These are phyloP conservation scores for Bovichtus diacanthus DNA, from an alignment of 2,797 vertebrate genomes.

Conservation along the genomic window DNA sequence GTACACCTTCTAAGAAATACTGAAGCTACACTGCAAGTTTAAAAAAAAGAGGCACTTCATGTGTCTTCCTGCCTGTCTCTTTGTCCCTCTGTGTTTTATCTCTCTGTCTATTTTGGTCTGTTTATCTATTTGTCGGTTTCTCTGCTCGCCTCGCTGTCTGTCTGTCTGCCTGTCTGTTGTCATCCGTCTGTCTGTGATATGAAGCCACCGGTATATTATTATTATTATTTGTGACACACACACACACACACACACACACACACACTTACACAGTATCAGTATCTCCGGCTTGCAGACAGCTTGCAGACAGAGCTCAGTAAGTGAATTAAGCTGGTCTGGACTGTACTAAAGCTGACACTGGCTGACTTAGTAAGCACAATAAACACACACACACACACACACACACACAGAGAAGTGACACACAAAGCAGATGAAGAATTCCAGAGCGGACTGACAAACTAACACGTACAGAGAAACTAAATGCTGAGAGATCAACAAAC, in stretches of 20 bases:
- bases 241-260: conserved; percentile 34
- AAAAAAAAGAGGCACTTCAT: conserved; percentile 24
- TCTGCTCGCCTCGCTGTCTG: conserved; percentile 39
- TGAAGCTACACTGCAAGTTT: conserved; percentile 27
- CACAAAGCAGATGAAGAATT: conserved; percentile 27
- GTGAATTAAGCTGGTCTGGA: conserved; percentile 77
- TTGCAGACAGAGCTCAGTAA: conserved; percentile 74
- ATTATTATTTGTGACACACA: conserved; percentile 57
- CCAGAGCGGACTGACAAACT: conserved; percentile 15
- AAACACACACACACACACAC: conserved; percentile 1
- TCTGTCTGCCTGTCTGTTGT: conserved; percentile 54
- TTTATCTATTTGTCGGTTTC: conserved; percentile 56
- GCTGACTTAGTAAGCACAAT: conserved; percentile 52
- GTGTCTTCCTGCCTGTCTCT: conserved; percentile 28
- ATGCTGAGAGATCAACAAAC: not conserved
- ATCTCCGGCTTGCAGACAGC: conserved; percentile 68
- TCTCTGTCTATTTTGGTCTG: conserved; percentile 56
- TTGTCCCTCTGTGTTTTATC: conserved; percentile 46
- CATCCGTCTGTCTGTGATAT: conserved; percentile 64
- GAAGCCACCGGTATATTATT: conserved; percentile 56
- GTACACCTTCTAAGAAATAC: conserved; percentile 25
- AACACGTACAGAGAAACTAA: not conserved
- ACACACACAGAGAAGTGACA: conserved; percentile 2
- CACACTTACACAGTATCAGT: conserved; percentile 55
- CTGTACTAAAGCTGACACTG: conserved; percentile 70